Base-by-base conservation (phyloP, 2,113 vertebrate genomes). In the Eleginops maclovinus region DNA sequence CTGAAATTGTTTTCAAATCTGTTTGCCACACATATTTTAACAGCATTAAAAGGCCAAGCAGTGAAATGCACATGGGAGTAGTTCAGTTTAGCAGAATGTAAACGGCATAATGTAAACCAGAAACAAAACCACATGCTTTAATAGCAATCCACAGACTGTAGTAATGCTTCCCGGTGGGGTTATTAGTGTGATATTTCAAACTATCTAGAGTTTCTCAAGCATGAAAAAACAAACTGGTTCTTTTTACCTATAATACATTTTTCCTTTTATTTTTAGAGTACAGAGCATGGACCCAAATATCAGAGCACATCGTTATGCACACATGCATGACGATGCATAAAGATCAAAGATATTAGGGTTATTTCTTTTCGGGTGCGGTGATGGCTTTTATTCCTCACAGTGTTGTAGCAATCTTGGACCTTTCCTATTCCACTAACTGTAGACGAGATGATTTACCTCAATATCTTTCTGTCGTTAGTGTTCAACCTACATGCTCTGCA, bases 181-280 rank as follows among this genome's bases (percentile, higher is more conserved):
- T 71, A 58, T 59, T 54, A 68, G 17, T 19, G 26, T 43, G 58
- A 73, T 70, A 1, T 49, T 49, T 71, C 47, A 24, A 50, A 5
- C 22, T 43, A 46, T 67, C 12, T 43, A 41, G 75, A 59, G 16
- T 72, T 71, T 60, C 16, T 65, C 70, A 60, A 49, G 54, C 41
- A 66, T 61, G 36, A 75, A 79, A 66, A 53, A 15, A 65, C 40
- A 56, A 31, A 46, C 40, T 22, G 36, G 17, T 49, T 62, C 26
- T 60, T 66, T 31, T 60, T 44, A 49, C 8, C 54, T 40, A 16
- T n/a, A 61, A 63, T 43, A 14, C 9, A 19, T 51, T 74, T 44
- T 22, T 1, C 28, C 63, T 63, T 56, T 22, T 75, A 62, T 26
- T 10, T 13, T 36, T 16, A 51, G 16, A 43, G 36, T 13, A 28